These are phyloP conservation scores for Lasioglossum vierecki DNA, from an alignment of 2,888 invertebrate genomes.

Conservation along the genomic window DNA sequence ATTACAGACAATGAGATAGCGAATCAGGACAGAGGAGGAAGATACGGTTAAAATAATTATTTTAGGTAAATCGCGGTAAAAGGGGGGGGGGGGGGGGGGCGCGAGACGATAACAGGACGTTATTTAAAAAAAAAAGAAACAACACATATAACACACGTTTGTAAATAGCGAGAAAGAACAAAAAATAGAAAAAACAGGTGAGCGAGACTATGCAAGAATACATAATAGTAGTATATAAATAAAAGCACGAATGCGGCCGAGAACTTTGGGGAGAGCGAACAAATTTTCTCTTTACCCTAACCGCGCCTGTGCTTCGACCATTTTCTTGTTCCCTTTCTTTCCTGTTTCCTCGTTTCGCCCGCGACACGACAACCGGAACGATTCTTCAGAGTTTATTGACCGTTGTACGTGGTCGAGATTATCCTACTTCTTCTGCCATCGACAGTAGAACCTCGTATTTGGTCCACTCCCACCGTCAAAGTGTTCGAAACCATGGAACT, in stretches of 20 bases:
- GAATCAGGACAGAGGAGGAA: constrained; percentile 26
- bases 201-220: not conserved
- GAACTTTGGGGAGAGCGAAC: constrained; percentile 41
- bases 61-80: constrained; percentile 65
- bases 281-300: constrained; percentile 56
- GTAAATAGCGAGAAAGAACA: constrained; percentile 72
- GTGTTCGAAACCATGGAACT: too few relatives aligned
- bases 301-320: constrained; percentile 66
- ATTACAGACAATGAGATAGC: constrained; percentile 30
- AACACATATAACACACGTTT: constrained; percentile 62
- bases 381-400: constrained; percentile 41
- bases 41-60: constrained; percentile 67
- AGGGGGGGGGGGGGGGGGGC: not conserved
- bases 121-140: constrained; percentile 61
- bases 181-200: not conserved
- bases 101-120: constrained; percentile 58
- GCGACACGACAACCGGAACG: constrained; percentile 32
- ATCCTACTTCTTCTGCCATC: constrained; percentile 22
- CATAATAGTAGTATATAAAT: constrained; percentile 2
- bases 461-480: too few relatives aligned
- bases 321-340: not conserved
- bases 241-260: constrained; percentile 21
- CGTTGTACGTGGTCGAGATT: constrained; percentile 26
- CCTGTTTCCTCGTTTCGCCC: constrained; percentile 24
- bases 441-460: not conserved